Base-by-base conservation (phyloP, 2,113 vertebrate genomes). In the Oceanodroma tethys region DNA sequence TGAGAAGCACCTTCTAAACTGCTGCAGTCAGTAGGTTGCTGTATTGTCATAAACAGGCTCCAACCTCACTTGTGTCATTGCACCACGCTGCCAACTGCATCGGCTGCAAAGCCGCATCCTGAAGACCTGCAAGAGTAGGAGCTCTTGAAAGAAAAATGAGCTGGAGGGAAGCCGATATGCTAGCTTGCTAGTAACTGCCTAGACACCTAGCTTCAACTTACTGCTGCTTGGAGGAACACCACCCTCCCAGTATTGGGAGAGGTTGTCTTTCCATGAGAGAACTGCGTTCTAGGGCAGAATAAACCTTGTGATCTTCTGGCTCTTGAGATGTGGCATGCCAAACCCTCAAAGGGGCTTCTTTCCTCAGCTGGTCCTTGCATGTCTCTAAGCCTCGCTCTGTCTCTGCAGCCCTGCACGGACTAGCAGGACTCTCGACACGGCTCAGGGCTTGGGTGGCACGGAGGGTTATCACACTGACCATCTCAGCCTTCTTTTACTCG, bases 321-420 rank as follows among this genome's bases (percentile, higher is more conserved):
- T 48, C 32, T 76, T 42, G 48, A 48, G 23, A 19, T 22, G 11
- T 1, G 7, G 6, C 8, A 5, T 19, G 11, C 11, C 48, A 81
- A 23, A 34, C 17, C 13, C 19, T 53, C 66, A 76, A 32, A 36
- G 1, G 4, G 5, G 0, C 5, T 65, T 73, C 11, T n/a, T 6
- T 47, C 23, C 40, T 56, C 10, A 17, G 26, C 21, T 65, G 23
- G 36, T 36, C 27, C 17, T 56, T 26, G 34, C 9, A 15, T 20
- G 8, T 32, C 17, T 74, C 17, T 16, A 34, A 50, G 17, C 14
- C n/a, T 52, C 0, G 0, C 2, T 26, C 2, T 4, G 3, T 30
- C 40, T 83, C 36, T 68, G 38, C 11, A 43, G 23, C 19, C 8
- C n/a, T 36, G 12, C 29, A 26, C 3, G 2, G 22, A 9, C 19